Percentiles rank a stretch among this genome's conserved stretches.
Conservation (phyloP, 37 sponge, comb jelly and placozoan species). For the Petrosia ficiformis region DNA sequence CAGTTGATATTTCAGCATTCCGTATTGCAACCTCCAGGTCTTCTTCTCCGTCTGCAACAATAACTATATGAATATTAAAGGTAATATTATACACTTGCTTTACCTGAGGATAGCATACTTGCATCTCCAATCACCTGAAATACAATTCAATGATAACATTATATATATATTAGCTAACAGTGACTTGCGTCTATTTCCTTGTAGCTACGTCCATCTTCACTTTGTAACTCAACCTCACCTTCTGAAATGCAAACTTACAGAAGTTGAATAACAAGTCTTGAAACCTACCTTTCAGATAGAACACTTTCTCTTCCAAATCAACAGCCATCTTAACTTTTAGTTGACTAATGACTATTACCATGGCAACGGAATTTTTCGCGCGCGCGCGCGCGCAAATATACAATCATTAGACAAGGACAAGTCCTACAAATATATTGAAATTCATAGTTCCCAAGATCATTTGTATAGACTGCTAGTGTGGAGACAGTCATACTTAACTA, state of each 20-base stretch:
- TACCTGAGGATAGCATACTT: conserved; percentile 15
- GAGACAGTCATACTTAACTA: too few species aligned
- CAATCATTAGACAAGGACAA: too few species aligned
- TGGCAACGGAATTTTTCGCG: neutral
- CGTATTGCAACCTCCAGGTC: neutral
- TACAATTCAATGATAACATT: neutral
- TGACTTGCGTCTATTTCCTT: conserved; percentile 30
- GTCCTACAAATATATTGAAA: too few species aligned
- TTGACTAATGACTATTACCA: neutral
- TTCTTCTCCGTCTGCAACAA: neutral
- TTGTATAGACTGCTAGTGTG: too few species aligned
- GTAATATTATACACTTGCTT: neutral
- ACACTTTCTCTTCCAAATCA: conserved; percentile 18
- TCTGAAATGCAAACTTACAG: conserved; percentile 14
- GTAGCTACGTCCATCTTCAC: conserved; percentile 65
- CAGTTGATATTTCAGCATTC: neutral
- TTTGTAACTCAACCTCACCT: conserved; percentile 47
- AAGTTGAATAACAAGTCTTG: neutral
- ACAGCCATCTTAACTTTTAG: conserved; percentile 1
- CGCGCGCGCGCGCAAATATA: too few species aligned
- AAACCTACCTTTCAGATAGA: conserved; percentile 30
- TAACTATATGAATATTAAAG: neutral
- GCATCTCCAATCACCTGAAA: conserved; percentile 12
- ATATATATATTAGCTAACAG: neutral
- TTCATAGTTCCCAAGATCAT: too few species aligned